Evolutionary conservation across 2,888 invertebrate genomes (phyloP).

Genomic region (Cantharis flavilabris): DNA sequence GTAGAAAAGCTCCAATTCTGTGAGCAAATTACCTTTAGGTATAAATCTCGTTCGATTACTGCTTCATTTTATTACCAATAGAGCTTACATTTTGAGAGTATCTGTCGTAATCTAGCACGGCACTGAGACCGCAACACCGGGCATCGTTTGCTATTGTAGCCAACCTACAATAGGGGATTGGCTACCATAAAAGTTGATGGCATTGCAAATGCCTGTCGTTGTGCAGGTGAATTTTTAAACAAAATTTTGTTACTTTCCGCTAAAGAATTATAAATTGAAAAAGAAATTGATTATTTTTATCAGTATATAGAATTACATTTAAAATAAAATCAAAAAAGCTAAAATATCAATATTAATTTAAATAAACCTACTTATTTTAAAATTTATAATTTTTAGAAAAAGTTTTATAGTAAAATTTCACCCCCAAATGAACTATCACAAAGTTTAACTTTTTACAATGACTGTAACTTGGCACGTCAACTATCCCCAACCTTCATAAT

Average conservation of each 20-base stretch:
- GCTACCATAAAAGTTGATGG: slow-evolving; percentile 41
- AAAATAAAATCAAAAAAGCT: too few species aligned
- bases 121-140: slow-evolving; percentile 38
- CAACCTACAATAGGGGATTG: slow-evolving; percentile 39
- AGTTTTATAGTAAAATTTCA: not conserved
- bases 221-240: slow-evolving; percentile 37
- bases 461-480: slow-evolving; percentile 34
- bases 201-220: slow-evolving; percentile 35
- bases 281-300: not conserved
- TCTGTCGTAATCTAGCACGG: slow-evolving; percentile 40
- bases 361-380: not conserved
- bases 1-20: slow-evolving; percentile 24
- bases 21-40: slow-evolving; percentile 39
- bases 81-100: slow-evolving; percentile 39
- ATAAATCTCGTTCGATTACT: slow-evolving; percentile 45
- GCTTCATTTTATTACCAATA: slow-evolving; percentile 43
- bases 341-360: too few species aligned
- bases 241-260: slow-evolving; percentile 23
- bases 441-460: slow-evolving; percentile 26
- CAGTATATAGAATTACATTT: too few species aligned
- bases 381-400: not conserved
- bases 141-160: slow-evolving; percentile 42
- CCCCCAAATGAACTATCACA: not conserved
- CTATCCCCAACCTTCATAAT: slow-evolving; percentile 38
- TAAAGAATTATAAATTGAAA: not conserved